Evolutionary conservation across 1,140 invertebrate species (phyloP).

Genomic region (Saccostrea glomerata): DNA sequence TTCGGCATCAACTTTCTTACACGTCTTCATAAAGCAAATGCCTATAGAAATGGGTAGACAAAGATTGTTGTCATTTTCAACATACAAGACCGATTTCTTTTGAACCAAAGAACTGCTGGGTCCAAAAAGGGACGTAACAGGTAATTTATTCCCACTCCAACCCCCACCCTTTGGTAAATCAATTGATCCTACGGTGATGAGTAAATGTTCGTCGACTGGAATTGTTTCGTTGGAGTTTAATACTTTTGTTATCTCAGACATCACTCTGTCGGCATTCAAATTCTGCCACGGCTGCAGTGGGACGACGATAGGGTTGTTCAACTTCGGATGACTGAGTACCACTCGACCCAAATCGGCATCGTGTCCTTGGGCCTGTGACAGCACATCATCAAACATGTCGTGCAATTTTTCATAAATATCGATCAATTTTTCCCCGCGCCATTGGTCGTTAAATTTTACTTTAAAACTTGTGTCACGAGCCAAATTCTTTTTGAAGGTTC

Average conservation of each 20-base stretch:
- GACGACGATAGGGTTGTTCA: slow-evolving; percentile 47
- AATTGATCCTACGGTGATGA: slow-evolving; percentile 44
- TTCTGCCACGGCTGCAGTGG: slow-evolving; percentile 42
- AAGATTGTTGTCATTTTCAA: slow-evolving; percentile 45
- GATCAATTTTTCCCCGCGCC: slow-evolving; percentile 31
- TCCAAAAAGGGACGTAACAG: slow-evolving; percentile 42
- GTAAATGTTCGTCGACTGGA: slow-evolving; percentile 42
- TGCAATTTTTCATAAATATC: slow-evolving; percentile 46
- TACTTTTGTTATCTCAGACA: slow-evolving; percentile 47
- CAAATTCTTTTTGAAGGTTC: slow-evolving; percentile 41
- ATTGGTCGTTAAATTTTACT: slow-evolving; percentile 47
- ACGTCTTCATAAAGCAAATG: slow-evolving; percentile 43
- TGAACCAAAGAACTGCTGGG: slow-evolving; percentile 32
- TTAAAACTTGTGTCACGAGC: slow-evolving; percentile 42
- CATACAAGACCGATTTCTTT: slow-evolving; percentile 33
- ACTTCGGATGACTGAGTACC: slow-evolving; percentile 41
- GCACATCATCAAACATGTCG: slow-evolving; percentile 47
- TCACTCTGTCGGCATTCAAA: slow-evolving; percentile 42
- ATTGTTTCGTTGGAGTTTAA: slow-evolving; percentile 46
- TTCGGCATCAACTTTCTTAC: slow-evolving; percentile 34
- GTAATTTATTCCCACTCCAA: slow-evolving; percentile 41
- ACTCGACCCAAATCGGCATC: slow-evolving; percentile 43
- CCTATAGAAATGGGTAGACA: slow-evolving; percentile 44
- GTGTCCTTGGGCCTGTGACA: slow-evolving; percentile 33
- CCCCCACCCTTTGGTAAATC: slow-evolving; percentile 37